Conservation (phyloP, 2,888 invertebrate genomes). For the Pomacea canaliculata region DNA sequence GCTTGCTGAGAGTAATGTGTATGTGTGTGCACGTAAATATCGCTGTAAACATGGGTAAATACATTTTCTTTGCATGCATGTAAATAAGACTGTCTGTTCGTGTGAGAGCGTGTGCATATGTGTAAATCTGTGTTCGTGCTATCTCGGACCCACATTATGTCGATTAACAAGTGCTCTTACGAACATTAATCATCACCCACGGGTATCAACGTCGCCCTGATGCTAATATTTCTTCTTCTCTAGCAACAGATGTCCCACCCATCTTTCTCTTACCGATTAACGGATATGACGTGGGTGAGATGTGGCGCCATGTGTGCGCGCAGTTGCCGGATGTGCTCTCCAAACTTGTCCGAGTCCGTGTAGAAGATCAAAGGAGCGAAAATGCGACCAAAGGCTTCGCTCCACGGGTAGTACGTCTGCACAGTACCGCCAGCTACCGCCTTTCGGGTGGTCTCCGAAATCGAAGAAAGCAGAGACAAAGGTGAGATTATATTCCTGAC, state of each 20-base stretch:
- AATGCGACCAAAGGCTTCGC: background rate
- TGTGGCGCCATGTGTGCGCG: background rate
- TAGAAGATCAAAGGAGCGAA: background rate
- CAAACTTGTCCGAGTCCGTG: background rate
- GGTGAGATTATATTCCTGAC: background rate
- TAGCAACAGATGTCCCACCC: too few species aligned
- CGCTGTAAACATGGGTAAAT: background rate
- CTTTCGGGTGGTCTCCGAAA: background rate
- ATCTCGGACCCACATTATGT: background rate
- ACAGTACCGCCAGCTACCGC: background rate
- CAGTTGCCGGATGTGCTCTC: background rate
- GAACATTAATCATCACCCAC: too few species aligned
- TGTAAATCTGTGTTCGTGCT: background rate
- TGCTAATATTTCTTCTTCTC: too few species aligned
- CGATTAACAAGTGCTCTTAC: background rate
- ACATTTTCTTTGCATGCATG: background rate
- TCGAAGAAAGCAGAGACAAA: background rate
- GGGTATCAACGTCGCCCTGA: too few species aligned
- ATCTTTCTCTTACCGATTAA: background rate
- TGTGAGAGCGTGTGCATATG: background rate
- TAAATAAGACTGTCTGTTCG: background rate
- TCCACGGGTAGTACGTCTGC: background rate
- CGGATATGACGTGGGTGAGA: background rate
- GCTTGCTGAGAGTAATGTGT: background rate
- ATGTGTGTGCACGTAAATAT: background rate